Percentiles rank a stretch among this genome's conserved stretches.
phyloP scores from a whole-genome alignment of 2,797 vertebrate species.

The Manis pentadactyla region DNA sequence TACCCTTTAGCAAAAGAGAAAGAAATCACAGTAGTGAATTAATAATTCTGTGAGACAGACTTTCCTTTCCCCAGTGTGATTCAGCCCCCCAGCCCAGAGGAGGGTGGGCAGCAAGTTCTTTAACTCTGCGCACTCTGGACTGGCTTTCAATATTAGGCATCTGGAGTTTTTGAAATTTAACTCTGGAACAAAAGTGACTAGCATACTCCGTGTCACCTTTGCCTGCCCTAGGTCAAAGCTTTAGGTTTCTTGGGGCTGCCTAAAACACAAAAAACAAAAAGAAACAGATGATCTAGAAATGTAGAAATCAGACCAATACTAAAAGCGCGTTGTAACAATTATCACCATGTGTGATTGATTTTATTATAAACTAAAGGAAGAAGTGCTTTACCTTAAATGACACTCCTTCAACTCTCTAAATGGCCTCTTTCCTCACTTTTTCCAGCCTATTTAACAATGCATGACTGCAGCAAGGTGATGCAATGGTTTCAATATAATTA shows the following conservation, averaged over 20 bases:
- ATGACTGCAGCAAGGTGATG: slow-evolving; percentile 64
- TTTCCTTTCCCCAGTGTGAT: slow-evolving; percentile 72
- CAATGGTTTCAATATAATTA: slow-evolving; percentile 60
- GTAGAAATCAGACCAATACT: slow-evolving; percentile 54
- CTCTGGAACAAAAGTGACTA: slow-evolving; percentile 85
- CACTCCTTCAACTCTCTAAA: not conserved
- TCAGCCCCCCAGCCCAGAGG: slow-evolving; percentile 77
- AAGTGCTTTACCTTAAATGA: slow-evolving; percentile 73
- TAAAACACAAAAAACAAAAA: not conserved
- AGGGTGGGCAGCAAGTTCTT: slow-evolving; percentile 64
- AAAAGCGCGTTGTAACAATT: not conserved
- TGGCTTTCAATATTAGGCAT: slow-evolving; percentile 88
- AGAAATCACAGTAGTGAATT: slow-evolving; percentile 82
- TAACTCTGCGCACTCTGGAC: slow-evolving; percentile 68
- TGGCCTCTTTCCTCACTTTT: slow-evolving; percentile 63
- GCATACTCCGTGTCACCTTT: slow-evolving; percentile 63
- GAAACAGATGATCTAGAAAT: slow-evolving; percentile 8
- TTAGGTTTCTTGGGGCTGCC: slow-evolving; percentile 44
- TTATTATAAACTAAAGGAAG: slow-evolving; percentile 57
- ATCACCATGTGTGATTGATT: slow-evolving; percentile 16
- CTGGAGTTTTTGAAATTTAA: slow-evolving; percentile 86
- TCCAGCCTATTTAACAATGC: slow-evolving; percentile 72
- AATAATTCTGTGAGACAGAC: slow-evolving; percentile 67
- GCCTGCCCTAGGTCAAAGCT: slow-evolving; percentile 54
- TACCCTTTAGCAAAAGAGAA: slow-evolving; percentile 71